phyloP scores from a whole-genome alignment of 1,140 invertebrate species.

The Brachionus plicatilis region DNA sequence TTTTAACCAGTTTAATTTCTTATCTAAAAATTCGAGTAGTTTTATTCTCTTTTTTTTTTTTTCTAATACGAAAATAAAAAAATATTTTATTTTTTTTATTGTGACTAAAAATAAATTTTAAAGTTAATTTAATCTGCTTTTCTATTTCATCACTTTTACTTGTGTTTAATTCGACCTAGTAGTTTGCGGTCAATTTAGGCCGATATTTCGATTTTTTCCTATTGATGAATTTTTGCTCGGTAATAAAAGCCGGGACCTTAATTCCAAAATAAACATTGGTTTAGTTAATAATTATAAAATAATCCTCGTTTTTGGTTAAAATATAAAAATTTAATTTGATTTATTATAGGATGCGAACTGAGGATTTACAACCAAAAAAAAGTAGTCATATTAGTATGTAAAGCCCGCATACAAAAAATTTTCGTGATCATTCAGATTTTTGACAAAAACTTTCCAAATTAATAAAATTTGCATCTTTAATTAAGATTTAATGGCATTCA shows the following conservation, averaged over 20 bases:
- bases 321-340: neutral
- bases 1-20: neutral
- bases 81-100: neutral
- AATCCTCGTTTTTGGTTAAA: neutral
- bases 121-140: neutral
- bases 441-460: neutral
- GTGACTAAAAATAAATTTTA: neutral
- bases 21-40: neutral
- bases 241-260: neutral
- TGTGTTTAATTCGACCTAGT: neutral
- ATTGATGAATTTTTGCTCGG: neutral
- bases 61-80: neutral
- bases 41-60: neutral
- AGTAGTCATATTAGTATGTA: neutral
- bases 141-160: neutral
- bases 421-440: neutral
- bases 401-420: neutral
- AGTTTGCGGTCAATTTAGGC: neutral
- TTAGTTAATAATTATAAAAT: neutral
- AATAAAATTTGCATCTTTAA: neutral
- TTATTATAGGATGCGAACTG: neutral
- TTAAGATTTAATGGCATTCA: neutral
- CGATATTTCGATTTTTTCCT: neutral
- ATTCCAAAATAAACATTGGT: neutral
- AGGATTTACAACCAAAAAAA: neutral